These are phyloP conservation scores for Agonopterix subpropinquella DNA, from an alignment of 2,888 invertebrate genomes.

Conservation along the genomic window DNA sequence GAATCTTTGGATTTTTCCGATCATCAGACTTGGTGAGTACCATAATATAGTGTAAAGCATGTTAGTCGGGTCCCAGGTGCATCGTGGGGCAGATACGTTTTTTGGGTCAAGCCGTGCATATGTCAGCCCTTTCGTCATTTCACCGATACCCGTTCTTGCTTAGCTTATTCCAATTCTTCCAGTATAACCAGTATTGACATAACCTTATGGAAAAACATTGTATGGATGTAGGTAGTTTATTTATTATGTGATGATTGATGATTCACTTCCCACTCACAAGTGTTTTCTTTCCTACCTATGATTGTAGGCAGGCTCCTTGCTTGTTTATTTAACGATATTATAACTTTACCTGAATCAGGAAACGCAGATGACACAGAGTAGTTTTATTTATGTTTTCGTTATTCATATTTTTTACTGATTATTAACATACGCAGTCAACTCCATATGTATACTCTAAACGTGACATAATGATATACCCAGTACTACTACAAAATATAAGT, in stretches of 20 bases:
- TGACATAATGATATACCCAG: too few relatives aligned
- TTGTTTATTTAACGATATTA: too few relatives aligned
- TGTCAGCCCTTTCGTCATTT: conserved; percentile 27
- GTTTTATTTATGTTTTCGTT: too few relatives aligned
- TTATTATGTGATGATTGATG: background rate
- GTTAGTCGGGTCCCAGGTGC: conserved; percentile 1
- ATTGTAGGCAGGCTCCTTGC: too few relatives aligned
- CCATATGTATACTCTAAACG: too few relatives aligned
- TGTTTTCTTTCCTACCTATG: too few relatives aligned
- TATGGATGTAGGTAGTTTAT: background rate
- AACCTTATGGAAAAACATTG: conserved; percentile 2
- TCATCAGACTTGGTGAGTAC: conserved; percentile 77
- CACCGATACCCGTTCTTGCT: conserved; percentile 19
- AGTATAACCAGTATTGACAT: conserved; percentile 9
- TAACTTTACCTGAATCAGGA: too few relatives aligned
- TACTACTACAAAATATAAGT: too few relatives aligned
- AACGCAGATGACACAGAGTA: too few relatives aligned
- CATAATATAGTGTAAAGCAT: conserved; percentile 6
- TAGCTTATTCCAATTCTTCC: conserved; percentile 14
- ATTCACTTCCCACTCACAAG: too few relatives aligned
- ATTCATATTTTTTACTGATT: too few relatives aligned
- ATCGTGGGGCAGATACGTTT: conserved; percentile 12
- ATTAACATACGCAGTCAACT: too few relatives aligned
- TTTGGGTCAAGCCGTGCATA: conserved; percentile 21
- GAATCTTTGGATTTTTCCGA: conserved; percentile 71